Conservation (phyloP, 1,140 invertebrate genomes). For the Lanistes nyassanus region DNA sequence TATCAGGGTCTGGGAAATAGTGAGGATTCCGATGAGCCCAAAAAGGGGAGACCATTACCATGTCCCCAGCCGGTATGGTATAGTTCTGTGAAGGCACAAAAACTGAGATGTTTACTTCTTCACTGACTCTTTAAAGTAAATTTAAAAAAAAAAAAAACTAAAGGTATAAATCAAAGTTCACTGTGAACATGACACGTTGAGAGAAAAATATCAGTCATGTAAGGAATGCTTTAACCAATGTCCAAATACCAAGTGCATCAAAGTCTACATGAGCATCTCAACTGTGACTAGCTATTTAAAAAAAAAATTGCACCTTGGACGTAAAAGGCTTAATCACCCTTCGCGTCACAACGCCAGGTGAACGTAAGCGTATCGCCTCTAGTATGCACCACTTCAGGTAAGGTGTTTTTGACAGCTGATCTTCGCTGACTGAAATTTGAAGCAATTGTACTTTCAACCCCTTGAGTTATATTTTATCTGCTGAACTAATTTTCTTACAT, state of each 20-base stretch:
- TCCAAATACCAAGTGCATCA: neutral
- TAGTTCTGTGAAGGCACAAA: slow-evolving; percentile 35
- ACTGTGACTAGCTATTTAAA: no score
- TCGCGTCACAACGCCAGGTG: slow-evolving; percentile 48
- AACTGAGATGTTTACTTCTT: neutral
- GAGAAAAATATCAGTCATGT: no score
- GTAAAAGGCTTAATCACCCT: slow-evolving; percentile 47
- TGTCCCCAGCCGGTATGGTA: slow-evolving; percentile 48
- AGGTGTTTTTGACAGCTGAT: slow-evolving; percentile 36
- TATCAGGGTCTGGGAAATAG: slow-evolving; percentile 48
- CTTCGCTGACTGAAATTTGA: slow-evolving; percentile 35
- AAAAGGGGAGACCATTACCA: slow-evolving; percentile 55
- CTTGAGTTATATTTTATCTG: no score
- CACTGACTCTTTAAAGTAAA: neutral
- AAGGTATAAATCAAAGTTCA: no score
- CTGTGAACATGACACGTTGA: no score
- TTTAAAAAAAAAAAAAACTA: no score
- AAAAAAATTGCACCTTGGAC: slow-evolving; percentile 39
- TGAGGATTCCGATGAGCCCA: slow-evolving; percentile 54
- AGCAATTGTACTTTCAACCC: slow-evolving; percentile 2
- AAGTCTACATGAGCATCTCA: no score
- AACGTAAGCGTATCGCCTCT: slow-evolving; percentile 47
- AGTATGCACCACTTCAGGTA: slow-evolving; percentile 50
- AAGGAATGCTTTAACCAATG: neutral
- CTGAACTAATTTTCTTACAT: no score